Percentiles rank a stretch among this genome's conserved stretches.
Evolutionary conservation across 2,888 invertebrate species (phyloP).

Genomic region (Coenonympha arcania): DNA sequence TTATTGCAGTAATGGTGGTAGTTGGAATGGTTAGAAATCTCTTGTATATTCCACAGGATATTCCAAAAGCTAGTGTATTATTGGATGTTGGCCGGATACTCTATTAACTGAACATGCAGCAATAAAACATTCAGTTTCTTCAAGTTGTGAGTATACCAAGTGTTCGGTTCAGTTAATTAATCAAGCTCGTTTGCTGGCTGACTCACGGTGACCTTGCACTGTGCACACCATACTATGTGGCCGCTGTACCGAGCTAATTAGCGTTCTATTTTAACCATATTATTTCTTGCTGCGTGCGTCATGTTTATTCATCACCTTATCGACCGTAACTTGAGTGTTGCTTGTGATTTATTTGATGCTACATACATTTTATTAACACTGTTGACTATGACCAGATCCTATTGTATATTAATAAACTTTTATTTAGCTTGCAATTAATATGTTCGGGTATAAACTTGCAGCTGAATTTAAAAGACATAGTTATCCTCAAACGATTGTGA

Average conservation of each 20-base stretch:
- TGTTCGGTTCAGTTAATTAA: conserved; percentile 11
- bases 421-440: too few relatives aligned
- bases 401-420: too few relatives aligned
- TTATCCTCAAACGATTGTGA: too few relatives aligned
- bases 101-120: neutral
- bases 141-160: neutral
- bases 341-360: neutral
- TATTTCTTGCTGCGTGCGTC: conserved; percentile 9
- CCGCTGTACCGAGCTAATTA: conserved; percentile 4
- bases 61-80: too few relatives aligned
- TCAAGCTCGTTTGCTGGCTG: conserved; percentile 2
- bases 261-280: conserved; percentile 8
- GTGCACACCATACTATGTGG: neutral
- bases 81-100: neutral
- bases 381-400: neutral
- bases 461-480: too few relatives aligned
- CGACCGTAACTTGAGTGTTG: neutral
- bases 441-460: too few relatives aligned
- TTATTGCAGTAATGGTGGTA: too few relatives aligned
- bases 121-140: neutral
- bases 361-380: neutral
- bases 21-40: too few relatives aligned
- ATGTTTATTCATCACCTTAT: conserved; percentile 9
- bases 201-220: conserved; percentile 15
- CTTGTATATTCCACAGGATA: too few relatives aligned